Conservation (phyloP, 1,140 invertebrate genomes). For the Drosophila mojavensis region DNA sequence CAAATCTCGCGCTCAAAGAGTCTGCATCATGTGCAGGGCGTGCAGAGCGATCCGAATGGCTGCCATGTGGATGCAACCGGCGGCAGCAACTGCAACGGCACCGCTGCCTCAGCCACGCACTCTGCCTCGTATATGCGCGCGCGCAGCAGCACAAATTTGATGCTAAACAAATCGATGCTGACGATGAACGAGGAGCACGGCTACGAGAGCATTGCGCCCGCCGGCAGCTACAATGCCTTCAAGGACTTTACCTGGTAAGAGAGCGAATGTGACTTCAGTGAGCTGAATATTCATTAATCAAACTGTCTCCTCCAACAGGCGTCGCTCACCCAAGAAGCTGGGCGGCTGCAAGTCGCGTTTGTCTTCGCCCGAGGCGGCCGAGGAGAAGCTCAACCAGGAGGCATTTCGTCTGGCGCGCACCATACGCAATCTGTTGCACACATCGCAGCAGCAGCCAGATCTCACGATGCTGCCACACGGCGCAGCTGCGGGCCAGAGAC, state of each 20-base stretch:
- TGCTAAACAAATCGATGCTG: slow-evolving; percentile 69
- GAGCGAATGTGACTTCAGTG: not conserved
- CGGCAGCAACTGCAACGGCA: not conserved
- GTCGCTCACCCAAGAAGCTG: slow-evolving; percentile 76
- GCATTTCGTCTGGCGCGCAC: slow-evolving; percentile 88
- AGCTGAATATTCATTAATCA: not conserved
- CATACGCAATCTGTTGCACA: slow-evolving; percentile 87
- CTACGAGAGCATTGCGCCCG: slow-evolving; percentile 71
- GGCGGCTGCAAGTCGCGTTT: slow-evolving; percentile 51
- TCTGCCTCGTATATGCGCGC: slow-evolving; percentile 74
- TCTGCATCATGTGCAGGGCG: slow-evolving; percentile 85
- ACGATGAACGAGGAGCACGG: slow-evolving; percentile 72
- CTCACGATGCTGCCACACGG: slow-evolving; percentile 70
- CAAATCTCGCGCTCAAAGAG: slow-evolving; percentile 84
- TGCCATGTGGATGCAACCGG: slow-evolving; percentile 55
- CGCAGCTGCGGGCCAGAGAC: slow-evolving; percentile 40
- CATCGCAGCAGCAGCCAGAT: slow-evolving; percentile 86
- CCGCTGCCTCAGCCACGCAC: not conserved
- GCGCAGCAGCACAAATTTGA: slow-evolving; percentile 82
- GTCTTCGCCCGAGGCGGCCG: slow-evolving; percentile 83
- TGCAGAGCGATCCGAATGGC: slow-evolving; percentile 66
- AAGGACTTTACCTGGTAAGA: slow-evolving; percentile 85
- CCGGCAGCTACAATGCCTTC: slow-evolving; percentile 83
- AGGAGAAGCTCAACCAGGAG: slow-evolving; percentile 88
- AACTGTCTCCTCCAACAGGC: slow-evolving; percentile 45